These are phyloP conservation scores for Sebastolobus alascanus DNA, from an alignment of 2,797 vertebrate genomes.

Conservation along the genomic window DNA sequence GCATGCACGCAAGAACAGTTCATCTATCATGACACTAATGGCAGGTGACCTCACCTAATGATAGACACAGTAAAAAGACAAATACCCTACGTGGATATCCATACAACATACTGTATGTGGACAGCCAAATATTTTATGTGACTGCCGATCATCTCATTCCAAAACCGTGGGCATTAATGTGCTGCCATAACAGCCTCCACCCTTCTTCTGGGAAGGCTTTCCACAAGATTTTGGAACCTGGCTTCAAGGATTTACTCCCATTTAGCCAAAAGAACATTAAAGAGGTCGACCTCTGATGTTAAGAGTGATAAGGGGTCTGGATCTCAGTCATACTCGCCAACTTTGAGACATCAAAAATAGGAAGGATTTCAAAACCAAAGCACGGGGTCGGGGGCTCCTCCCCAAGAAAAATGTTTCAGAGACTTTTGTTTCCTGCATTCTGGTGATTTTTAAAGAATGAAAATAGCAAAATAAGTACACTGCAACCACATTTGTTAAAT, in stretches of 20 bases:
- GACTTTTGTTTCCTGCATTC: no score
- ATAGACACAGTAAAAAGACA: not conserved
- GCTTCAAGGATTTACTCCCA: conserved; percentile 10
- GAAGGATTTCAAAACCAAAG: no score
- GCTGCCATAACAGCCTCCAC: conserved; percentile 15
- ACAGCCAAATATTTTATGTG: not conserved
- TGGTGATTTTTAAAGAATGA: no score
- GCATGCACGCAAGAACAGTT: not conserved
- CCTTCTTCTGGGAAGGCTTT: conserved; percentile 14
- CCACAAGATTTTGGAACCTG: not conserved
- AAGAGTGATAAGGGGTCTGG: conserved; percentile 3
- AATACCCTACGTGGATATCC: not conserved
- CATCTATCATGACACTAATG: not conserved
- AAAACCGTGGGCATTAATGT: conserved; percentile 4
- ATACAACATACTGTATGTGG: not conserved
- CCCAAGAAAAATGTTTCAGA: no score
- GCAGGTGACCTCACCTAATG: conserved; percentile 8
- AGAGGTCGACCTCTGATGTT: not conserved
- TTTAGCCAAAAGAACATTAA: not conserved
- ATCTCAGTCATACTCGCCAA: not conserved
- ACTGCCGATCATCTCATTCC: conserved; percentile 9
- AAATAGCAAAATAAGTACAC: no score
- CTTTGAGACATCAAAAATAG: no score
- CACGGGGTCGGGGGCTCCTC: no score
- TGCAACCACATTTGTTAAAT: no score